phyloP scores from a whole-genome alignment of 2,888 invertebrate species.

The Clivina fossor region DNA sequence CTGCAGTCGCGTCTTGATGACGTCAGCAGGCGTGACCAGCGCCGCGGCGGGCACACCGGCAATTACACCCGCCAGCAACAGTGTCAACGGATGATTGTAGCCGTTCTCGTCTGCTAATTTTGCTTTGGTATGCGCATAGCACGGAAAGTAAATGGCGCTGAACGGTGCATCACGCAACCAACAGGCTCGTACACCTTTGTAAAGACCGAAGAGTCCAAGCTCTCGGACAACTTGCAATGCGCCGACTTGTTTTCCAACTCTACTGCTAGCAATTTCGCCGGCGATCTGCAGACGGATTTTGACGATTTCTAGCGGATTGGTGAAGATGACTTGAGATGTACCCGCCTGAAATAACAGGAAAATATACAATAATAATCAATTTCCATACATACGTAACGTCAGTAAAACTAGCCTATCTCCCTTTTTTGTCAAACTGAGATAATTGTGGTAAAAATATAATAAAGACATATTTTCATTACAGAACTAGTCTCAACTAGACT shows the following conservation, averaged over 20 bases:
- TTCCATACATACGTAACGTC: too few species aligned
- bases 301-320: slow-evolving; percentile 98
- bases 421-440: too few species aligned
- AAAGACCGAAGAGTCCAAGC: slow-evolving; percentile 91
- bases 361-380: too few species aligned
- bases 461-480: too few species aligned
- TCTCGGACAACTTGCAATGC: slow-evolving; percentile 91
- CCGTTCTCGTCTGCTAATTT: slow-evolving; percentile 93
- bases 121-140: slow-evolving; percentile 93
- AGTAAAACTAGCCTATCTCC: too few species aligned
- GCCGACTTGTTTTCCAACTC: slow-evolving; percentile 79
- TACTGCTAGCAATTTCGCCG: slow-evolving; percentile 90
- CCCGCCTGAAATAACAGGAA: slow-evolving; percentile 83
- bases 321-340: slow-evolving; percentile 94
- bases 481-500: too few species aligned
- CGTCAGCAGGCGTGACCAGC: slow-evolving; percentile 97
- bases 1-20: slow-evolving; percentile 93
- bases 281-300: slow-evolving; percentile 98
- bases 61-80: slow-evolving; percentile 84
- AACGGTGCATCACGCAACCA: slow-evolving; percentile 94
- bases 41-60: slow-evolving; percentile 97
- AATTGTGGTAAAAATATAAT: too few species aligned
- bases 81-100: slow-evolving; percentile 85
- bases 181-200: slow-evolving; percentile 95
- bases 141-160: slow-evolving; percentile 97